Evolutionary conservation across 53 echinoderm and acorn worm genomes (phyloP).

Genomic region (Antedon mediterranea): DNA sequence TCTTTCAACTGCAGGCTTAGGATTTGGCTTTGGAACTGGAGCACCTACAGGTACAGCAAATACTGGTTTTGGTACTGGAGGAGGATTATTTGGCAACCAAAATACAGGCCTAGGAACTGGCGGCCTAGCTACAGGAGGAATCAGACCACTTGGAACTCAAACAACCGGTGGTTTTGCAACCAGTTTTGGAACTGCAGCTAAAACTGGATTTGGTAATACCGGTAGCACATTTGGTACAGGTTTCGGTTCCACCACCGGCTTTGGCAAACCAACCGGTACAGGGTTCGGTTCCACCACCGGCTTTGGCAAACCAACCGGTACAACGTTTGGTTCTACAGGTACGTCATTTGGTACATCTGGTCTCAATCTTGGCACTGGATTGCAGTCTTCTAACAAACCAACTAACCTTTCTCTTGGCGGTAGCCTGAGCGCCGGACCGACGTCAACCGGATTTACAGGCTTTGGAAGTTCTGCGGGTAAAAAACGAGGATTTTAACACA

Average conservation of each 20-base stretch:
- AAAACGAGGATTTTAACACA: not conserved
- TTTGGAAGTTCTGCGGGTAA: conserved; percentile 46
- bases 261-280: not conserved
- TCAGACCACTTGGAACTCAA: conserved; percentile 8
- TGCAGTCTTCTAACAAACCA: conserved; percentile 30
- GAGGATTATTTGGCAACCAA: not conserved
- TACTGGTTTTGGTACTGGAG: not conserved
- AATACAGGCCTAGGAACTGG: conserved; percentile 27
- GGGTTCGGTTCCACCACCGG: conserved; percentile 33
- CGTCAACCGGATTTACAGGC: conserved; percentile 22
- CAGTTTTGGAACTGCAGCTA: too few relatives aligned
- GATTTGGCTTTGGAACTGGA: conserved; percentile 14
- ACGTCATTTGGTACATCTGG: conserved; percentile 39
- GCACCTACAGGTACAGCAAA: conserved; percentile 1
- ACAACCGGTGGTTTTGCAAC: not conserved
- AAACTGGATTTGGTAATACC: too few relatives aligned
- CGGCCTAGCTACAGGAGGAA: not conserved
- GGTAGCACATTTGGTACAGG: conserved; percentile 28
- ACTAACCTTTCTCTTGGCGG: conserved; percentile 44
- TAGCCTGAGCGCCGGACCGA: conserved; percentile 90
- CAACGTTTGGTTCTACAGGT: conserved; percentile 23
- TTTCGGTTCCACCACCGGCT: conserved; percentile 22
- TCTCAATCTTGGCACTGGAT: conserved; percentile 34
- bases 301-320: conserved; percentile 25
- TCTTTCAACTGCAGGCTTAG: conserved; percentile 22